These are phyloP conservation scores for Drosophila kurseongensis DNA, from an alignment of 1,140 invertebrate genomes.

Conservation along the genomic window DNA sequence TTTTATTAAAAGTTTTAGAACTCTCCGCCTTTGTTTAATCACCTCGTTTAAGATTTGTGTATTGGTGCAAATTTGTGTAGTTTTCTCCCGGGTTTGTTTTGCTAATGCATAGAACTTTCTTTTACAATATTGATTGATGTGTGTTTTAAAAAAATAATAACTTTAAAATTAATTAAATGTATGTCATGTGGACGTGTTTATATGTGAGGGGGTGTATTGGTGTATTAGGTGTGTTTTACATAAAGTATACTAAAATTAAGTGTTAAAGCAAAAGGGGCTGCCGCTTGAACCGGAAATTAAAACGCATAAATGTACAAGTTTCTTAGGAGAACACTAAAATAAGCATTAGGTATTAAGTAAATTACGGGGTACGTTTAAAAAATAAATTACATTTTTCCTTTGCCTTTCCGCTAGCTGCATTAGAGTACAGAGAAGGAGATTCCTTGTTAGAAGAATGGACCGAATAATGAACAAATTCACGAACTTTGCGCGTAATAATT, in stretches of 20 bases:
- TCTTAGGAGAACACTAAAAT: constrained; percentile 45
- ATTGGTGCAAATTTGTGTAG: constrained; percentile 57
- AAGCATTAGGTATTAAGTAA: constrained; percentile 49
- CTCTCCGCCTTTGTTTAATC: constrained; percentile 47
- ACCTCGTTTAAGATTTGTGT: constrained; percentile 56
- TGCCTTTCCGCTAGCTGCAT: constrained; percentile 35
- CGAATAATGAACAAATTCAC: constrained; percentile 41
- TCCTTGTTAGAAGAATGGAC: constrained; percentile 41
- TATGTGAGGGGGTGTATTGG: constrained; percentile 18
- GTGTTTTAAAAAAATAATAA: constrained; percentile 74
- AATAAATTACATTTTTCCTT: constrained; percentile 63
- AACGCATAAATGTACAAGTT: constrained; percentile 69
- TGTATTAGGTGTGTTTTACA: constrained; percentile 40
- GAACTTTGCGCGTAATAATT: constrained; percentile 67
- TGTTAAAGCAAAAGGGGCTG: constrained; percentile 69
- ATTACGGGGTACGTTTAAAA: constrained; percentile 41
- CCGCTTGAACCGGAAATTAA: constrained; percentile 32
- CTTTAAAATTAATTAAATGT: constrained; percentile 76
- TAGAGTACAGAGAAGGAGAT: constrained; percentile 46
- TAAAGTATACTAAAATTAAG: constrained; percentile 61
- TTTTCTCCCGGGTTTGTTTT: constrained; percentile 17
- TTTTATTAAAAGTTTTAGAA: constrained; percentile 76
- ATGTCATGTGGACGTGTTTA: constrained; percentile 56
- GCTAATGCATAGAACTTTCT: constrained; percentile 48
- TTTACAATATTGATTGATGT: constrained; percentile 60